phyloP scores from a whole-genome alignment of 2,113 vertebrate genomes.

The Pandion haliaetus region DNA sequence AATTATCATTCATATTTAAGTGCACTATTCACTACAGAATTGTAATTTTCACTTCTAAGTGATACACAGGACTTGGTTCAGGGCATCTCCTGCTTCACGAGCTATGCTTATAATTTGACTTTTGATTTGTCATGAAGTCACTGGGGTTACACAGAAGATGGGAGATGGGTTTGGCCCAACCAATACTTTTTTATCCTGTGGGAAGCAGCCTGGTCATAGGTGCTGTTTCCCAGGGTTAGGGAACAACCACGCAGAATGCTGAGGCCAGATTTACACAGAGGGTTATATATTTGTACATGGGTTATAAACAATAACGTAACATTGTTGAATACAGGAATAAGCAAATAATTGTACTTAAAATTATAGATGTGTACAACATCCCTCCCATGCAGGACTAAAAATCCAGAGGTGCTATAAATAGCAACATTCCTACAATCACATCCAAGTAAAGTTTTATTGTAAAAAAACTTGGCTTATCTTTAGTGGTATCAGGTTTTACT shows the following conservation, averaged over 20 bases:
- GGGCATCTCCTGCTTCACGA: not conserved
- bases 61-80: not conserved
- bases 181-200: not conserved
- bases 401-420: not conserved
- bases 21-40: not conserved
- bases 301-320: not conserved
- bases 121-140: not conserved
- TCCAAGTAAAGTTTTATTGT: not conserved
- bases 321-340: not conserved
- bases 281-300: not conserved
- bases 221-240: not conserved
- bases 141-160: not conserved
- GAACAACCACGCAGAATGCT: not conserved
- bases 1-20: not conserved
- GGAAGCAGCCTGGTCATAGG: not conserved
- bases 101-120: not conserved
- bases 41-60: not conserved
- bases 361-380: not conserved
- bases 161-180: not conserved
- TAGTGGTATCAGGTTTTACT: not conserved
- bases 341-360: not conserved
- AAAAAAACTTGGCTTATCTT: not conserved
- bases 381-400: not conserved
- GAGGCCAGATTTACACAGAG: not conserved
- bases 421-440: not conserved